These are phyloP conservation scores for Paramormyrops hopkinsi DNA, from an alignment of 2,797 vertebrate genomes.

Conservation along the genomic window DNA sequence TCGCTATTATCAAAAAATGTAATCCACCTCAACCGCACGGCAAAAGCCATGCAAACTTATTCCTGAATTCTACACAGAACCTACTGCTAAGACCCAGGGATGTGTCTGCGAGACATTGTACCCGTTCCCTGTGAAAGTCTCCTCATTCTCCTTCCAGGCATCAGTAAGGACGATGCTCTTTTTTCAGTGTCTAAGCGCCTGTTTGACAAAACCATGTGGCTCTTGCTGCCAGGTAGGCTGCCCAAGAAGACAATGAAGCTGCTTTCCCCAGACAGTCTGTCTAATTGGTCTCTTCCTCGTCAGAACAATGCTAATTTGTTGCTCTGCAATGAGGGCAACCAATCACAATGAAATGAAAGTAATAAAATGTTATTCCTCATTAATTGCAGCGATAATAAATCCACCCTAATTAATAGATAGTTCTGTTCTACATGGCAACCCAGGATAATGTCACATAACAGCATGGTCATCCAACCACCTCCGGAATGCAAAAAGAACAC, in stretches of 20 bases:
- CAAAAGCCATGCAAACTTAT: background rate
- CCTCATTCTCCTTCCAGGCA: background rate
- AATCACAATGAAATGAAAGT: background rate
- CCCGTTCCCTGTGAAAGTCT: background rate
- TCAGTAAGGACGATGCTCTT: background rate
- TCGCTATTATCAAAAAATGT: background rate
- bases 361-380: background rate
- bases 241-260: background rate
- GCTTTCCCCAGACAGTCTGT: background rate
- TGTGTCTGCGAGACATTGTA: background rate
- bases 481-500: background rate
- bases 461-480: background rate
- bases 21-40: background rate
- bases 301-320: background rate
- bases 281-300: background rate
- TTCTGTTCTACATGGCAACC: background rate
- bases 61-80: background rate
- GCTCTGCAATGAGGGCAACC: background rate
- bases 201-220: background rate
- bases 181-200: background rate
- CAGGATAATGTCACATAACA: background rate
- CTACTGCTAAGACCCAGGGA: background rate
- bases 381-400: background rate
- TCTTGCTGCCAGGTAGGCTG: background rate
- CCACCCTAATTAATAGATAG: background rate